Percentiles rank a stretch among this genome's conserved stretches.
Evolutionary conservation across 1,140 invertebrate species (phyloP).

Genomic region (Pseudachorutes palmiensis): DNA sequence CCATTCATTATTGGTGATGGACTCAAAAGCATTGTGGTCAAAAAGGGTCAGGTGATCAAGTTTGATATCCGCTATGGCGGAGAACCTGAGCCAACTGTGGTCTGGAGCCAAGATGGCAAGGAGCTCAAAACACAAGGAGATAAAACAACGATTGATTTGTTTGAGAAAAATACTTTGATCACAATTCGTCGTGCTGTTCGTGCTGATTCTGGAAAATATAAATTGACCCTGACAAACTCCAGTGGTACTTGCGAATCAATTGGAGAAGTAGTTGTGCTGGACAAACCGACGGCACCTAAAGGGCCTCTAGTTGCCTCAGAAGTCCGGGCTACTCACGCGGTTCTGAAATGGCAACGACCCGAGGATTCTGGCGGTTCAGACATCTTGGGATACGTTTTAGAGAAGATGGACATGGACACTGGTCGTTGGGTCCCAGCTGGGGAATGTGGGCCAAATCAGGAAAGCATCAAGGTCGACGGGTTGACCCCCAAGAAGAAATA

Average conservation of each 20-base stretch:
- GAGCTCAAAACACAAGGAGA: conserved; percentile 57
- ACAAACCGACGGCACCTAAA: conserved; percentile 73
- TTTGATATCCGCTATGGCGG: conserved; percentile 91
- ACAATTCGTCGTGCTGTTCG: conserved; percentile 78
- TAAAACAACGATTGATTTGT: conserved; percentile 75
- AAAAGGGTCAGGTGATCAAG: conserved; percentile 85
- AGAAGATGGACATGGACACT: conserved; percentile 92
- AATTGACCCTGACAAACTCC: conserved; percentile 69
- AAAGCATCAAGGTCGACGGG: conserved; percentile 78
- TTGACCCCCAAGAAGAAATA: conserved; percentile 95
- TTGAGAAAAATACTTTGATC: conserved; percentile 80
- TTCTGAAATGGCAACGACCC: conserved; percentile 89
- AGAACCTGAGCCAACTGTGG: conserved; percentile 69
- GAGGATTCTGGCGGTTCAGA: conserved; percentile 58
- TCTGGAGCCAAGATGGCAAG: conserved; percentile 42
- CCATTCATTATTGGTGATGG: conserved; percentile 83
- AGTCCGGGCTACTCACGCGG: conserved; percentile 81
- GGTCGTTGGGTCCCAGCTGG: conserved; percentile 86
- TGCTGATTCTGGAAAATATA: conserved; percentile 83
- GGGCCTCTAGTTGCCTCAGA: conserved; percentile 81
- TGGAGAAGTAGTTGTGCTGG: conserved; percentile 80
- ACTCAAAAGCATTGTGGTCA: conserved; percentile 76
- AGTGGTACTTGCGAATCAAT: conserved; percentile 72
- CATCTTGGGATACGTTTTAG: neutral
- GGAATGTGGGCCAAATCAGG: conserved; percentile 67